These are phyloP conservation scores for Chlorops oryzae DNA, from an alignment of 1,140 invertebrate species.

Conservation along the genomic window DNA sequence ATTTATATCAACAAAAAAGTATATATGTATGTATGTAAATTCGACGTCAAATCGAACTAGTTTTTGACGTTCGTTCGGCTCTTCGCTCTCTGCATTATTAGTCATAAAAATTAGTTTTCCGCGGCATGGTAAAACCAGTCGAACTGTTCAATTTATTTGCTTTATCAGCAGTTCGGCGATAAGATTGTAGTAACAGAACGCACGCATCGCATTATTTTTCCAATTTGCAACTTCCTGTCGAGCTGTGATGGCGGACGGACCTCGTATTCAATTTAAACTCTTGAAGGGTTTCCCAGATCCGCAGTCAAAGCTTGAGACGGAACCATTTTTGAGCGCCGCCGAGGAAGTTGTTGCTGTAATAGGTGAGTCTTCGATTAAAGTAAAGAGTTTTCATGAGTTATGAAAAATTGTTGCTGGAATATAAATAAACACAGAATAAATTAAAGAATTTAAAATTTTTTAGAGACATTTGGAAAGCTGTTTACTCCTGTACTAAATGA, in stretches of 20 bases:
- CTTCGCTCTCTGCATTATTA: too few relatives aligned
- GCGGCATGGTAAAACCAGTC: too few relatives aligned
- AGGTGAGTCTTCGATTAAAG: conserved; percentile 49
- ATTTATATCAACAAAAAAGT: too few relatives aligned
- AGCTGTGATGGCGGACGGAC: conserved; percentile 8
- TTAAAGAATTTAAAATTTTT: conserved; percentile 29
- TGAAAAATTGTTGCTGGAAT: background rate
- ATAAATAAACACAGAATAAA: background rate
- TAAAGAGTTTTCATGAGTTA: background rate
- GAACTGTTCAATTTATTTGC: too few relatives aligned
- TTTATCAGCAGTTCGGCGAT: too few relatives aligned
- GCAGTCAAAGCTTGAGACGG: conserved; percentile 57
- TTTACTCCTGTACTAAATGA: conserved; percentile 67
- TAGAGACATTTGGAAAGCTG: conserved; percentile 65
- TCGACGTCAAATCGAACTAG: too few relatives aligned
- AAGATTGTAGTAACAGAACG: too few relatives aligned
- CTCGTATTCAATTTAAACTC: conserved; percentile 37
- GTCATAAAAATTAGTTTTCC: too few relatives aligned
- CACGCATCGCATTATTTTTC: too few relatives aligned
- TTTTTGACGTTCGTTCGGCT: too few relatives aligned
- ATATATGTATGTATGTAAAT: too few relatives aligned
- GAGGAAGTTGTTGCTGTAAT: conserved; percentile 56
- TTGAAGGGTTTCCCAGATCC: conserved; percentile 47
- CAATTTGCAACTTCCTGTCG: too few relatives aligned
- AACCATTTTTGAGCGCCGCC: conserved; percentile 57